These are phyloP conservation scores for Protophormia terraenovae DNA, from an alignment of 2,888 invertebrate genomes.

Conservation along the genomic window DNA sequence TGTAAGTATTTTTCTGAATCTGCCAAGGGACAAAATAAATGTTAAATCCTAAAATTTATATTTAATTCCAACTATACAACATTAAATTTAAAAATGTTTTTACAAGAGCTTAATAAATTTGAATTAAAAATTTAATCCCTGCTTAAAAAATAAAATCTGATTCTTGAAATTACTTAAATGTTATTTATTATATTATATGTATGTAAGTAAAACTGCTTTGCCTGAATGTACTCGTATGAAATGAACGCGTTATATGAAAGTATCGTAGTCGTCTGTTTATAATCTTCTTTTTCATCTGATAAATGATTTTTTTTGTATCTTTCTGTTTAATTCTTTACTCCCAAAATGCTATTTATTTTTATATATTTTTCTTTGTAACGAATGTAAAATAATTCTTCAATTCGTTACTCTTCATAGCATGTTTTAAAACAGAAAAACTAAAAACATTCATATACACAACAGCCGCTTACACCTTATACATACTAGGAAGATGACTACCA, in stretches of 20 bases:
- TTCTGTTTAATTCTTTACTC: slow-evolving; percentile 34
- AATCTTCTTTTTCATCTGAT: slow-evolving; percentile 52
- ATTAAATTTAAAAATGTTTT: not conserved
- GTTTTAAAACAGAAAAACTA: not conserved
- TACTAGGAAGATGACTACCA: slow-evolving; percentile 3
- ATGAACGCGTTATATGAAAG: not conserved
- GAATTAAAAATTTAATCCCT: slow-evolving; percentile 45
- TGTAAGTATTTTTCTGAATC: too few relatives aligned
- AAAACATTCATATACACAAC: not conserved
- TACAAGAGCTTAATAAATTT: slow-evolving; percentile 3
- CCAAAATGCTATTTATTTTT: slow-evolving; percentile 14
- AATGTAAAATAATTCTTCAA: slow-evolving; percentile 52
- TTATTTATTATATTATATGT: slow-evolving; percentile 34
- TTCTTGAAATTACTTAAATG: slow-evolving; percentile 49
- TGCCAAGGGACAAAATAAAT: not conserved
- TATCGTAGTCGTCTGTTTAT: slow-evolving; percentile 17
- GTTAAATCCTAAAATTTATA: not conserved
- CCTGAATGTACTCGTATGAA: not conserved
- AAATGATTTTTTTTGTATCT: slow-evolving; percentile 18
- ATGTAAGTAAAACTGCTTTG: not conserved
- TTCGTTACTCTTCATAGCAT: slow-evolving; percentile 60
- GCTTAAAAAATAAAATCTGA: slow-evolving; percentile 6
- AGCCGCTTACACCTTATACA: not conserved
- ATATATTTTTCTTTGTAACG: slow-evolving; percentile 34
- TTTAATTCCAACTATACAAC: not conserved